A percentile compares a stretch with the other conserved stretches of the same genome.
phyloP scores from a whole-genome alignment of 2,797 vertebrate species.

The Acipenser transmontanus region DNA sequence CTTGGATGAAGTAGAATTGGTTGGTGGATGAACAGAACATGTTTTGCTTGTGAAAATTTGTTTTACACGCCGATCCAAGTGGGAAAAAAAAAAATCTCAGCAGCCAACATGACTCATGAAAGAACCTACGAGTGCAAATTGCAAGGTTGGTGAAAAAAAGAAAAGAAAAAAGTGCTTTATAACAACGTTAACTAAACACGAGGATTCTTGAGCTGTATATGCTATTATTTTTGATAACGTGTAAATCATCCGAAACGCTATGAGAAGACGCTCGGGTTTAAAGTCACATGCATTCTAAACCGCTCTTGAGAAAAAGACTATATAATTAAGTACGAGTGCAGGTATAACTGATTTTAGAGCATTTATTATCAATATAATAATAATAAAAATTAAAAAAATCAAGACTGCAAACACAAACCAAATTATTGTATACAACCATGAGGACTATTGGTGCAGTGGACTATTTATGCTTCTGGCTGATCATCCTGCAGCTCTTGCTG shows the following conservation, averaged over 20 bases:
- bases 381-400: too few species aligned
- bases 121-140: slow-evolving; percentile 13
- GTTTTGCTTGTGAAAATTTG: slow-evolving; percentile 21
- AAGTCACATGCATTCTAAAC: slow-evolving; percentile 46
- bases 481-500: slow-evolving; percentile 74
- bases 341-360: too few species aligned
- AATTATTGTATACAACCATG: slow-evolving; percentile 56
- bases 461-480: slow-evolving; percentile 73
- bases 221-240: slow-evolving; percentile 18
- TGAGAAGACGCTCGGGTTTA: slow-evolving; percentile 47
- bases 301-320: slow-evolving; percentile 27
- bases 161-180: too few species aligned
- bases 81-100: slow-evolving; percentile 19
- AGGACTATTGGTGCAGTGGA: slow-evolving; percentile 69
- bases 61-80: slow-evolving; percentile 29
- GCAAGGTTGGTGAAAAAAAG: slow-evolving; percentile 3
- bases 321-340: too few species aligned
- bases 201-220: slow-evolving; percentile 25
- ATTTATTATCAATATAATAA: too few species aligned
- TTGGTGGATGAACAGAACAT: slow-evolving; percentile 29
- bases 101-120: slow-evolving; percentile 19
- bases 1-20: slow-evolving; percentile 32
- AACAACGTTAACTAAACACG: background rate
- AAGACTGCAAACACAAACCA: slow-evolving; percentile 17
- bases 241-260: slow-evolving; percentile 49